Conservation (phyloP, 2,888 invertebrate species). For the Ichneumoninae sp. region DNA sequence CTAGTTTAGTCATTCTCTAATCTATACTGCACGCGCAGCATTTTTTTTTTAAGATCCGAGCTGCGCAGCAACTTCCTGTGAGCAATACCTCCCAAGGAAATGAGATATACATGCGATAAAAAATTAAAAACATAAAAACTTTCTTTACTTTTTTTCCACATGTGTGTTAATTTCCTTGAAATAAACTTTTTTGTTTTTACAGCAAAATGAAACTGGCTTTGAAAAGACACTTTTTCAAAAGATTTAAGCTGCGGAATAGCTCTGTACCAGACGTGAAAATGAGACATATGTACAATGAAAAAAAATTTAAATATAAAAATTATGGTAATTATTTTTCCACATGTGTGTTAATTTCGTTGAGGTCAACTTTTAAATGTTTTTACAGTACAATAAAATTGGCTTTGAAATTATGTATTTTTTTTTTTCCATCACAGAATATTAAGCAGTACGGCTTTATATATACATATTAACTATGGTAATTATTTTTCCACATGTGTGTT, state of each 20-base stretch:
- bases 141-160: neutral
- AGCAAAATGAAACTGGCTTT: neutral
- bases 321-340: too few species aligned
- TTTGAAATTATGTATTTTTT: neutral
- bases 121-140: too few species aligned
- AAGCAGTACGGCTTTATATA: neutral
- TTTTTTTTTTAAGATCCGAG: neutral
- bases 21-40: neutral
- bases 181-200: neutral
- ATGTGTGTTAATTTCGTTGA: neutral
- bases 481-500: neutral
- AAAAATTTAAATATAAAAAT: too few species aligned
- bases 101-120: neutral
- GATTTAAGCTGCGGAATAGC: too few species aligned
- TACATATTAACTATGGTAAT: neutral
- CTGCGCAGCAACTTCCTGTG: neutral
- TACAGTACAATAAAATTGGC: neutral
- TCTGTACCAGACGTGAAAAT: neutral
- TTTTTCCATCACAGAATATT: neutral
- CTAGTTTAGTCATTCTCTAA: constrained; percentile 15
- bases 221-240: too few species aligned
- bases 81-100: neutral
- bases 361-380: neutral
- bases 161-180: neutral
- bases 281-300: too few species aligned